These are phyloP conservation scores for Dicranocentrus wangi DNA, from an alignment of 2,888 invertebrate species.

Conservation along the genomic window DNA sequence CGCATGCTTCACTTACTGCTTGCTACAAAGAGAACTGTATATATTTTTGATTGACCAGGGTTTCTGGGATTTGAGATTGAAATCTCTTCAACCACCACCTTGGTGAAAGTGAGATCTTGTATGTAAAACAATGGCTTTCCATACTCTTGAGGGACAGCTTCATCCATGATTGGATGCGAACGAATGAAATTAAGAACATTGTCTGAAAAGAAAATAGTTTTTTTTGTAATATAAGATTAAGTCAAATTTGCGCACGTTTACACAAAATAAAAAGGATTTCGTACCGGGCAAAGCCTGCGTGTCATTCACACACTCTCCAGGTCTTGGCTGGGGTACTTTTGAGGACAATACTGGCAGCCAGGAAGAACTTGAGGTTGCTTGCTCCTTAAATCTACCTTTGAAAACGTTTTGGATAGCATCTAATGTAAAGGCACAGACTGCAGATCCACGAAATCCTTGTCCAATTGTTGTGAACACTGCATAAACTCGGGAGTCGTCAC, in stretches of 20 bases:
- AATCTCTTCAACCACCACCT: constrained; percentile 91
- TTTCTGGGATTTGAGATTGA: constrained; percentile 86
- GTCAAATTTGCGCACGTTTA: no score
- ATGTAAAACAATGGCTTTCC: constrained; percentile 96
- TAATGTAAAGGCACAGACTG: constrained; percentile 95
- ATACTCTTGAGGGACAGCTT: constrained; percentile 93
- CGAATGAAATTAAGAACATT: constrained; percentile 96
- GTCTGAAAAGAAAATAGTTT: constrained; percentile 76
- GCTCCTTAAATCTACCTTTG: constrained; percentile 96
- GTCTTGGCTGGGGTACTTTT: constrained; percentile 89
- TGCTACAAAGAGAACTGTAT: constrained; percentile 93
- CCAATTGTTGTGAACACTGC: constrained; percentile 97
- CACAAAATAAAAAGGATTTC: no score
- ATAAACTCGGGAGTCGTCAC: constrained; percentile 92
- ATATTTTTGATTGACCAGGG: constrained; percentile 80
- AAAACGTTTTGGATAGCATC: constrained; percentile 93
- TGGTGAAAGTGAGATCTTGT: constrained; percentile 91
- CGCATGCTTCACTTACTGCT: constrained; percentile 83
- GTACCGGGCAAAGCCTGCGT: constrained; percentile 88
- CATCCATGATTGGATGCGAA: constrained; percentile 98
- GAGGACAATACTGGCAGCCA: constrained; percentile 95
- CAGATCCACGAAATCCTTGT: constrained; percentile 97
- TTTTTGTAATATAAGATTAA: no score
- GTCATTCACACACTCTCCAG: constrained; percentile 95
- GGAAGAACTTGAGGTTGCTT: constrained; percentile 92